Conservation (phyloP, 2,888 invertebrate species). For the Adineta ricciae region DNA sequence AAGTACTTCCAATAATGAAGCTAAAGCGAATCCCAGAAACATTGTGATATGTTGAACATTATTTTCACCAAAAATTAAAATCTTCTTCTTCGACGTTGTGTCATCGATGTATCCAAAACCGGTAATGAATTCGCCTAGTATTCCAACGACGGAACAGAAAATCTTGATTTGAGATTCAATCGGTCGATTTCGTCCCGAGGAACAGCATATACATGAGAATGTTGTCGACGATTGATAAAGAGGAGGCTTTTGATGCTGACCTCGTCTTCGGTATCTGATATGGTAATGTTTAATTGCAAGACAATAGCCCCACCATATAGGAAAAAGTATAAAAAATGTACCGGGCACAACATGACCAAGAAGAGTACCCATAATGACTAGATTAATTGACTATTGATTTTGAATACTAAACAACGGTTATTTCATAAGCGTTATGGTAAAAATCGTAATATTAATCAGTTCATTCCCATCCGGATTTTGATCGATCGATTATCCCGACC, state of each 20-base stretch:
- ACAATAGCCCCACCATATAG: slow-evolving; percentile 43
- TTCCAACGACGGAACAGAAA: slow-evolving; percentile 38
- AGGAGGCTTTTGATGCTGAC: background rate
- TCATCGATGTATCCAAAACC: slow-evolving; percentile 42
- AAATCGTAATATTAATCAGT: too few species aligned
- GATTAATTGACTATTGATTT: background rate
- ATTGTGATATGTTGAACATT: slow-evolving; percentile 22
- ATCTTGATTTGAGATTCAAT: slow-evolving; percentile 33
- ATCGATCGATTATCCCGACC: too few species aligned
- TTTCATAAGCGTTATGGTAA: too few species aligned
- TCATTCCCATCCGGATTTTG: too few species aligned
- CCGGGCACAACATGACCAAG: slow-evolving; percentile 38
- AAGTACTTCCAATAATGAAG: slow-evolving; percentile 2
- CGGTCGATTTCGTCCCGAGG: slow-evolving; percentile 35
- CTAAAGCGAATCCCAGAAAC: background rate
- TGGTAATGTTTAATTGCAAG: slow-evolving; percentile 41
- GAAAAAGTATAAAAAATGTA: slow-evolving; percentile 45
- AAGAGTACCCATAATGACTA: slow-evolving; percentile 26
- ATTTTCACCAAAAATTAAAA: background rate
- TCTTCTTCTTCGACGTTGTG: slow-evolving; percentile 35
- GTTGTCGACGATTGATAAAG: slow-evolving; percentile 38
- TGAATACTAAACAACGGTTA: too few species aligned
- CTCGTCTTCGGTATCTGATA: slow-evolving; percentile 33
- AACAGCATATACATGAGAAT: slow-evolving; percentile 39
- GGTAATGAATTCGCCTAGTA: slow-evolving; percentile 46